Evolutionary conservation across 2,888 invertebrate species (phyloP), one percentile per base, ranked within the genome.

Genomic region (Oasisia sp.): DNA sequence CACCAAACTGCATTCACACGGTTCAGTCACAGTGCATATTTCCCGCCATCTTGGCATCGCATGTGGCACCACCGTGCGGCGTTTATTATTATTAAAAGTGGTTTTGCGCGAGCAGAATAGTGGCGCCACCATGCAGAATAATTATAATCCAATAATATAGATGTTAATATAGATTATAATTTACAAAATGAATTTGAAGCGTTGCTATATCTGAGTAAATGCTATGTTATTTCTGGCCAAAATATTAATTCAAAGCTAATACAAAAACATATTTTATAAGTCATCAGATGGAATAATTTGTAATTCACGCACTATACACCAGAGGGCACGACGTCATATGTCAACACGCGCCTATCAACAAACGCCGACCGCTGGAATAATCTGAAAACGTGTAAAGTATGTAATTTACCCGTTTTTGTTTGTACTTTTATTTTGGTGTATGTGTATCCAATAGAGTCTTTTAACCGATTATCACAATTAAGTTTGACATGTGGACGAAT

Each of bases 271-370:
- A 74, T 74, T 27, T 74, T 74, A 38, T 38, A 38, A 74, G 3
- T 74, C 27, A 19, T 19, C n/a, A 19, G 19, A 19, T 74, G 7
- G 7, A 14, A 27, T n/a, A 19, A 7, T 19, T 27, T 27, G 7
- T 74, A 74, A 74, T 74, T 14, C 74, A 19, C 0, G 74, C 27
- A 7, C 27, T 74, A 74, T n/a, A 74, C 74, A 74, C 74, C 27
- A 74, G 74, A 74, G 74, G 74, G 74, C 74, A 74, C 74, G 74
- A 74, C 74, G 74, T 74, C 74, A 74, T 74, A 74, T 74, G 7
- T 74, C 74, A 74, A 74, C 74, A 74, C 74, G 74, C 74, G 74
- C 27, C 74, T 50, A 74, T 74, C 74, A 74, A 74, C 74, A n/a
- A 74, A 74, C 74, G 74, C 74, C n/a, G 74, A 74, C 7, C 74